Base-by-base conservation (phyloP, 92 coral and sea anemone genomes). In the Muricea muricata region DNA sequence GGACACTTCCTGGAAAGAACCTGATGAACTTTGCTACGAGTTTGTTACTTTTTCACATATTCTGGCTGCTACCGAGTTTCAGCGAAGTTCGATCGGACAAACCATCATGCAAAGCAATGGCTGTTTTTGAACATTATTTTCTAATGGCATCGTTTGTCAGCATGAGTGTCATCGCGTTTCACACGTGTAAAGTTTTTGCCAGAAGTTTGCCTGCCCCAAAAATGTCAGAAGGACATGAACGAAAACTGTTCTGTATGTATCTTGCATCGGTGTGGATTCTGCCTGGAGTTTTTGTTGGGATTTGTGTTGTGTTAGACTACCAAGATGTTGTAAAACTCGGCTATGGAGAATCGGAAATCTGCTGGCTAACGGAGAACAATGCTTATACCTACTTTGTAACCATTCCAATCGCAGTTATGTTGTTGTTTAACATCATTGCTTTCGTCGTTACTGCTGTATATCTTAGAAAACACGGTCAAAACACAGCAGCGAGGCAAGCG, bases 81-180 rank as follows among this genome's bases (percentile, higher is more conserved):
- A 13, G 13, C 66, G 30, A 63, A 18, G 18, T 73, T 56, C 33
- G 78, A 63, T 45, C 46, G 31, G 24, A 61, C 6, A 25, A 8
- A 15, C 47, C 73, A 33, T 39, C 68, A 0, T 93, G 97, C 70
- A 26, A 41, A 11, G 81, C 54, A 20, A 78, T 82, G 41, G 92
- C 92, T 5, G 70, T 83, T 37, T 20, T 85, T 8, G 80, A 81
- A 35, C 97, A 91, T 70, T 93, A 77, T 69, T 82, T 82, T 24
- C 34, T 79, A 3, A 82, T 91, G 63, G 55, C 86, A 21, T 88
- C 88, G 17, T 93, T 93, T 42, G 78, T 54, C 18, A 88, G 94
- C 91, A 93, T 91, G 97, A 93, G 90, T 30, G 92, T 86, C 7
- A 88, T 91, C 86, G 97, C 97, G 5, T 93, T 88, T 63, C 86